Evolutionary conservation across 2,113 vertebrate genomes (phyloP), one percentile per base, ranked within the genome.

Genomic region (Micronycteris hirsuta): DNA sequence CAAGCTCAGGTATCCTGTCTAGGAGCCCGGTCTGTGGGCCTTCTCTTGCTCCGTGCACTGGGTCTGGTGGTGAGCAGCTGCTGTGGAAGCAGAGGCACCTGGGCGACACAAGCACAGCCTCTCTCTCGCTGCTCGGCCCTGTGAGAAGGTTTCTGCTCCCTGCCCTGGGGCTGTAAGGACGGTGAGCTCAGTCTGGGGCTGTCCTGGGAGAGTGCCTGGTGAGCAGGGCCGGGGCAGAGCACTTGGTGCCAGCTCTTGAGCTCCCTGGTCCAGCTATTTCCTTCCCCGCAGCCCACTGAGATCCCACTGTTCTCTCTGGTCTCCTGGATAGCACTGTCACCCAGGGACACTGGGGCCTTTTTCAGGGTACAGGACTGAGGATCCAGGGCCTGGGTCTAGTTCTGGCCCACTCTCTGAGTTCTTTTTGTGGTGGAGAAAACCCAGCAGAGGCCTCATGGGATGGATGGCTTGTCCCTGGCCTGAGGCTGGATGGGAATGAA

Each of bases 131-230:
- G 0, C 47, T 47, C 13, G n/a, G 47, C 85, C 49, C 65, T n/a
- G 70, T 26, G 83, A 67, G 92, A 87, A 89, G 91, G 81, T 36
- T 33, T 93, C 89, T 89, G 70, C 73, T 43, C 77, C 52, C 52
- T 16, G 49, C 91, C 96, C 93, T 4, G 36, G 87, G 93, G 85
- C 96, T 74, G 24, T 94, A 33, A 86, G 82, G 80, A 54, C 73
- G 93, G 95, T 97, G 97, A 98, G 96, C 97, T 98, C 96, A 97
- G 96, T 97, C 97, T 98, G 93, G 65, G 83, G 94, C 81, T 56
- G 85, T 83, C 92, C 94, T 88, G 95, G 92, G 94, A 96, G 92
- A 96, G 78, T 41, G 88, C 88, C n/a, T 73, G 84, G 77, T 81
- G 89, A 81, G 86, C 61, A 49, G 91, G 65, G 82, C 0, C 4